Evolutionary conservation across 2,888 invertebrate genomes (phyloP).

Genomic region (Epirrhoe tristata): DNA sequence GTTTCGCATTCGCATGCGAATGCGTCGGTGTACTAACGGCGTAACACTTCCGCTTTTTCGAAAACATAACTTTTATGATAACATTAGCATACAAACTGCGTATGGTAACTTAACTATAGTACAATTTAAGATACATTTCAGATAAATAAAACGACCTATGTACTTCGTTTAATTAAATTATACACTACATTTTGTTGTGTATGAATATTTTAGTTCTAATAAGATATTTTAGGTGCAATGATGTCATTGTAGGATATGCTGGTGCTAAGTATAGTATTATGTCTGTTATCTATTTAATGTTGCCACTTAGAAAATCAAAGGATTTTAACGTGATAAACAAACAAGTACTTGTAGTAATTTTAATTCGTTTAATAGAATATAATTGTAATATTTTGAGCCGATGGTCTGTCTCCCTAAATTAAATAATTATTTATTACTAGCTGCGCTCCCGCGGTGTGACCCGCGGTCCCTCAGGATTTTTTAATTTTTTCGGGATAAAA

Average conservation of each 20-base stretch:
- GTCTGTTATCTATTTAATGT: neutral
- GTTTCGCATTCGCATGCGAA: no score
- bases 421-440: no score
- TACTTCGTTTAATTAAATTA: constrained; percentile 28
- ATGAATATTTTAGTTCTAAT: constrained; percentile 15
- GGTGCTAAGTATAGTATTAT: neutral
- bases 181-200: constrained; percentile 16
- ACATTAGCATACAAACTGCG: constrained; percentile 21
- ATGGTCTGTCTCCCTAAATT: no score
- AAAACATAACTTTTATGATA: neutral
- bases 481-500: no score
- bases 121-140: constrained; percentile 18
- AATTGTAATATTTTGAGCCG: no score
- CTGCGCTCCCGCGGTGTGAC: no score
- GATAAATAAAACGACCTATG: constrained; percentile 24
- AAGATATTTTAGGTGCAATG: constrained; percentile 2
- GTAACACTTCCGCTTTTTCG: neutral
- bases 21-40: no score
- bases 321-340: no score
- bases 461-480: no score
- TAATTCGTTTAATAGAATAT: no score
- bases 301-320: no score
- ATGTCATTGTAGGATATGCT: constrained; percentile 1
- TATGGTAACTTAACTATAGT: constrained; percentile 9
- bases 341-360: no score